phyloP scores from a whole-genome alignment of 1,140 invertebrate species.

The Achroia grisella region DNA sequence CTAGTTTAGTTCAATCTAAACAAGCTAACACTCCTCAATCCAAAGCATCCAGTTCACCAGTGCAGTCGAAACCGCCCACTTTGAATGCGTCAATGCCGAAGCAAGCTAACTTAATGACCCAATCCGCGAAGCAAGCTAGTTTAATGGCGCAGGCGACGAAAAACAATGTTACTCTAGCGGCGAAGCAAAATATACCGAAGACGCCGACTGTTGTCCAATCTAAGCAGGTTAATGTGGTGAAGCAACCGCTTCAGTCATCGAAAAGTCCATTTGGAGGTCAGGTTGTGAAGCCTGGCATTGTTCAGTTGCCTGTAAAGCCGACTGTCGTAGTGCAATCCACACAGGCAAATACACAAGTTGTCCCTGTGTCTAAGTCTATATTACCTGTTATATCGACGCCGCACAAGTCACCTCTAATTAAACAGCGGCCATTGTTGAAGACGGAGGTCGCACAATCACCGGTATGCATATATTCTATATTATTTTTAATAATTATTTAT shows the following conservation, averaged over 20 bases:
- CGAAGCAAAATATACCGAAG: slow-evolving; percentile 9
- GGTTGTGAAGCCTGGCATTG: slow-evolving; percentile 17
- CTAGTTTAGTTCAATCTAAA: not conserved
- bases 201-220: not conserved
- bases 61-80: no score
- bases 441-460: slow-evolving; percentile 28
- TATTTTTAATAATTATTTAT: no score
- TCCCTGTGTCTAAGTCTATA: slow-evolving; percentile 19
- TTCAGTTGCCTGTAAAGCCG: slow-evolving; percentile 4
- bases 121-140: slow-evolving; percentile 27
- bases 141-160: slow-evolving; percentile 27
- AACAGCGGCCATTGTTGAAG: slow-evolving; percentile 42
- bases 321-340: slow-evolving; percentile 20
- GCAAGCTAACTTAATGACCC: slow-evolving; percentile 18
- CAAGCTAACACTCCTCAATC: no score
- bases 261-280: slow-evolving; percentile 20
- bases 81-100: slow-evolving; percentile 5
- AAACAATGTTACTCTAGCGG: slow-evolving; percentile 6
- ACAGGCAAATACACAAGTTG: slow-evolving; percentile 19
- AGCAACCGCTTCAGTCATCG: slow-evolving; percentile 8
- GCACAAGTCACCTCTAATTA: slow-evolving; percentile 40
- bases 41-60: no score
- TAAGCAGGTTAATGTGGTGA: slow-evolving; percentile 4
- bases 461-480: not conserved
- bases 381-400: slow-evolving; percentile 36